Evolutionary conservation across 2,888 invertebrate species (phyloP).

Genomic region (Brachyopa scutellaris): DNA sequence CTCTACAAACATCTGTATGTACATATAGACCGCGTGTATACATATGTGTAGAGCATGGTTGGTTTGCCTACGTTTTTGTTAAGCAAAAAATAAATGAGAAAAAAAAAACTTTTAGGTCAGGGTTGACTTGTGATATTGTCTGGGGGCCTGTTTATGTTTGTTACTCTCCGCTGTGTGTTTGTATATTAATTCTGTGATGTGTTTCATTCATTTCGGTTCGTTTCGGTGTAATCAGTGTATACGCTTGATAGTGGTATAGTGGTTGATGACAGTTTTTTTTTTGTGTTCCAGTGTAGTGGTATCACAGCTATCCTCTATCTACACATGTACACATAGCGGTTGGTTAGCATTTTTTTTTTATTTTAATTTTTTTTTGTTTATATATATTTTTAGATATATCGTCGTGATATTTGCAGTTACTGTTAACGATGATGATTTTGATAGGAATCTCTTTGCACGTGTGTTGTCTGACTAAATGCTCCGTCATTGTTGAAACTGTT

Average conservation of each 20-base stretch:
- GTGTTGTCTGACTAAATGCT: conserved; percentile 46
- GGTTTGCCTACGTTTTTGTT: conserved; percentile 49
- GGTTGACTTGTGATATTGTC: conserved; percentile 80
- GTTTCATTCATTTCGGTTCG: conserved; percentile 60
- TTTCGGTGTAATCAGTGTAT: conserved; percentile 43
- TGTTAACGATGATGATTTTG: conserved; percentile 55
- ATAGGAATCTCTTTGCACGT: conserved; percentile 58
- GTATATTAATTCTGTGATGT: conserved; percentile 60
- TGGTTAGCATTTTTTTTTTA: conserved; percentile 22
- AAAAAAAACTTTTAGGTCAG: conserved; percentile 79
- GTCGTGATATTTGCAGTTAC: conserved; percentile 58
- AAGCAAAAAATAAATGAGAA: conserved; percentile 73
- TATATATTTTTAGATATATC: conserved; percentile 28
- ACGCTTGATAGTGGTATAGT: too few species aligned
- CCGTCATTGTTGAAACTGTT: conserved; percentile 34
- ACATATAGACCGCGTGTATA: not conserved
- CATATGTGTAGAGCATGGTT: conserved; percentile 21
- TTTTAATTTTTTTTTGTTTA: not conserved
- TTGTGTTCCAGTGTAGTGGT: conserved; percentile 26
- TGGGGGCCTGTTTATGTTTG: conserved; percentile 74
- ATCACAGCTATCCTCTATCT: conserved; percentile 2
- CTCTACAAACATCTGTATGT: not conserved
- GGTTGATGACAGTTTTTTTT: conserved; percentile 50
- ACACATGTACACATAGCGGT: conserved; percentile 18
- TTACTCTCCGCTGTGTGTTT: conserved; percentile 70